Evolutionary conservation across 2,888 invertebrate genomes (phyloP), one percentile per base, ranked within the genome.

Genomic region (Leucania comma): DNA sequence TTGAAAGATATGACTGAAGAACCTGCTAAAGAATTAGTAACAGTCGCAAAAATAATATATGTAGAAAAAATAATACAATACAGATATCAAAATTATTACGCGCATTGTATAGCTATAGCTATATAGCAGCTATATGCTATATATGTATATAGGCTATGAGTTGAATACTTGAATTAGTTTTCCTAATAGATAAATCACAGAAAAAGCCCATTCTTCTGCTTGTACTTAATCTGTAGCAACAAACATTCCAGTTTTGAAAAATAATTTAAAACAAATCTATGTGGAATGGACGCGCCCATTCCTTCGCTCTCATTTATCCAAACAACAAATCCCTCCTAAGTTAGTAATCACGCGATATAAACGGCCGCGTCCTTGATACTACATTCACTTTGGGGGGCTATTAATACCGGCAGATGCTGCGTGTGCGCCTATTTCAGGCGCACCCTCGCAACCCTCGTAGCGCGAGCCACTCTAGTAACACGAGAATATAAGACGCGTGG

Each of bases 321-420:
- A 67, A 67, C 50, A 67, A 58, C 38, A 10, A 77, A 72, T 71
- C 60, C 48, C 56, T 26, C 51, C 42, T 32, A 35, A 56, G 26
- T 67, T 9, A 74, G 75, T 60, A 71, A 79, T 79, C 81, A 68
- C 62, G 77, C 67, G 88, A 87, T 88, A 91, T 92, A 93, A 94
- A 93, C 92, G 93, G 78, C 78, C 82, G 86, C 93, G 95, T 93
- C 95, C 95, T 96, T 96, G 95, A 92, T 95, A 95, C 95, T 95
- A 96, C 95, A 92, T 93, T 78, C 77, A 71, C 24, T 67, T 92
- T 93, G 92, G 94, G 95, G 93, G 84, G 90, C 94, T 95, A 96
- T 95, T 92, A 93, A 90, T 94, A 94, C 81, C 86, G 80, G 92
- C 95, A 94, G 95, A 95, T 94, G 95, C 91, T 88, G 87, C 89